These are phyloP conservation scores for Drosophila vallismaia DNA, from an alignment of 2,888 invertebrate genomes.

Conservation along the genomic window DNA sequence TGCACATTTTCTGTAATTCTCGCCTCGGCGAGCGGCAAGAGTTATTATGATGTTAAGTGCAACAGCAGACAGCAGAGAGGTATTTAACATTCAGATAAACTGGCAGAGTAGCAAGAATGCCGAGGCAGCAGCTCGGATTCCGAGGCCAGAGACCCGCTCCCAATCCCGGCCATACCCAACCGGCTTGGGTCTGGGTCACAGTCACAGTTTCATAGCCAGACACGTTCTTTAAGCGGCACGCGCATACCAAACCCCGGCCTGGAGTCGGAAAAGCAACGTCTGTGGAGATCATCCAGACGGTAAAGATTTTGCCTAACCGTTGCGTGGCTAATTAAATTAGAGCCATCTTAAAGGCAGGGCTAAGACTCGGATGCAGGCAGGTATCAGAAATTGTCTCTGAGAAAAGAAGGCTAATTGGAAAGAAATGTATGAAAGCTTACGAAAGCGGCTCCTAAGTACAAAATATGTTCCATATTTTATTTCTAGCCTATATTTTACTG, in stretches of 20 bases:
- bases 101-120: constrained; percentile 33
- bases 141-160: constrained; percentile 32
- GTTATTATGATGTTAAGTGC: constrained; percentile 75
- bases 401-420: not conserved
- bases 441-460: not conserved
- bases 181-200: constrained; percentile 69
- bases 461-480: not conserved
- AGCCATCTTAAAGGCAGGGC: constrained; percentile 49
- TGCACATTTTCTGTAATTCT: constrained; percentile 28
- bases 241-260: constrained; percentile 62
- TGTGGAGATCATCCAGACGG: constrained; percentile 45
- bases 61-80: constrained; percentile 58
- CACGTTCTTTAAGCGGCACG: constrained; percentile 71
- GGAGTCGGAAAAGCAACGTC: constrained; percentile 40
- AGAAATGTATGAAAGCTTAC: not conserved
- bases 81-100: constrained; percentile 72
- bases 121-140: constrained; percentile 41
- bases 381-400: not conserved
- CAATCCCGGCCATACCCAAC: constrained; percentile 24
- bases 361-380: constrained; percentile 14
- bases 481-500: constrained; percentile 31
- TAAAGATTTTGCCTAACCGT: constrained; percentile 43
- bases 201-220: constrained; percentile 33
- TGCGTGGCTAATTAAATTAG: constrained; percentile 74
- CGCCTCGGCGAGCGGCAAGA: constrained; percentile 41